Evolutionary conservation across 2,888 invertebrate species (phyloP).

Genomic region (Coelopa pilipes): DNA sequence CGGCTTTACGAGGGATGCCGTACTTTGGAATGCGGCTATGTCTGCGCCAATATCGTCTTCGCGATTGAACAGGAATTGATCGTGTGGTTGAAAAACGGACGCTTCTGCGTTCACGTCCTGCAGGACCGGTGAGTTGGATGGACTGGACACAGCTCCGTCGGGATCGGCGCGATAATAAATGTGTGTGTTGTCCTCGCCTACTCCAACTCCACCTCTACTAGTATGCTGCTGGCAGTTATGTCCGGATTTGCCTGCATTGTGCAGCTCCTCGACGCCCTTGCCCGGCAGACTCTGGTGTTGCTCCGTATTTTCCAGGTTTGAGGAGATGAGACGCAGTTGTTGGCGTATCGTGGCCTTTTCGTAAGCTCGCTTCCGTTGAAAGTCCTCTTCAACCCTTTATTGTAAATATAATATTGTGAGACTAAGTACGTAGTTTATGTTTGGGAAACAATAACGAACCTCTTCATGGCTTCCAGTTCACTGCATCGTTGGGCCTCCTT

Average conservation of each 20-base stretch:
- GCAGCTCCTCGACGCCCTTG: constrained; percentile 24
- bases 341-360: constrained; percentile 82
- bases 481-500: constrained; percentile 80
- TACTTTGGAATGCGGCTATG: constrained; percentile 24
- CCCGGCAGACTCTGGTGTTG: constrained; percentile 71
- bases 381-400: constrained; percentile 89
- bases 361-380: constrained; percentile 82
- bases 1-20: constrained; percentile 36
- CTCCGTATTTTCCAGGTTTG: constrained; percentile 64
- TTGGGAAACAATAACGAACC: constrained; percentile 54
- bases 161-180: constrained; percentile 72
- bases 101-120: constrained; percentile 1
- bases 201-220: too few relatives aligned
- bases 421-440: background rate
- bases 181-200: constrained; percentile 46
- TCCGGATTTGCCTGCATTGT: constrained; percentile 38
- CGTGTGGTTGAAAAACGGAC: background rate
- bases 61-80: constrained; percentile 3
- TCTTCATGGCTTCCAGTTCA: constrained; percentile 84
- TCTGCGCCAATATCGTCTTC: constrained; percentile 26
- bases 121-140: constrained; percentile 30
- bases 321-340: constrained; percentile 76
- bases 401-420: constrained; percentile 48
- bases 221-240: too few relatives aligned
- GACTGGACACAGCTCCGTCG: constrained; percentile 75